Percentiles rank a stretch among this genome's conserved stretches.
These are phyloP conservation scores for Triops cancriformis DNA, from an alignment of 1,140 invertebrate genomes.

Conservation along the genomic window DNA sequence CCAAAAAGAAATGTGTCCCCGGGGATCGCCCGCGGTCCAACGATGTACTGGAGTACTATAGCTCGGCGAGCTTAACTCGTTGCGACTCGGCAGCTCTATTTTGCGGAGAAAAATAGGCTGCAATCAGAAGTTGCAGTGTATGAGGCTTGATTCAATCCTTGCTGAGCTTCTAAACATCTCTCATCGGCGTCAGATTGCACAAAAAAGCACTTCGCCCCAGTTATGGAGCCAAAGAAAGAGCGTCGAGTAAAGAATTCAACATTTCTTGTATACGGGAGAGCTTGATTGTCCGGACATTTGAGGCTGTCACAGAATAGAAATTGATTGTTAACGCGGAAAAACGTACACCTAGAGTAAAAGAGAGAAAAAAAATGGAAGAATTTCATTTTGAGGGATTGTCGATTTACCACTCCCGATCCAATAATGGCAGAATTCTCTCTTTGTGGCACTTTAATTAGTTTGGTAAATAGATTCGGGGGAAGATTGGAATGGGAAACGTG, in stretches of 20 bases:
- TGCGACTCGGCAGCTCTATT: neutral
- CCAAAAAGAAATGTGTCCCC: neutral
- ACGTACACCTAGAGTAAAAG: neutral
- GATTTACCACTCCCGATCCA: neutral
- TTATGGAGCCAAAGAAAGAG: too few relatives aligned
- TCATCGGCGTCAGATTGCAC: neutral
- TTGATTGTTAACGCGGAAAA: neutral
- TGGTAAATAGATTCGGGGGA: neutral
- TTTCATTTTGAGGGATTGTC: neutral
- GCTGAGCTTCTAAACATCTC: neutral
- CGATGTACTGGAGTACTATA: neutral
- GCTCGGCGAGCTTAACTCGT: neutral
- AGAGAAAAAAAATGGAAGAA: neutral
- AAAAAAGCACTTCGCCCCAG: too few relatives aligned
- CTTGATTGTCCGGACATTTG: too few relatives aligned
- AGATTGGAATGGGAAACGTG: neutral
- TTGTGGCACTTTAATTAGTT: conserved; percentile 11
- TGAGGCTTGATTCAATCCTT: neutral
- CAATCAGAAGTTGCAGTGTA: neutral
- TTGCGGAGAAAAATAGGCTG: neutral
- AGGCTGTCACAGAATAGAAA: too few relatives aligned
- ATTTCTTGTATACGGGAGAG: too few relatives aligned
- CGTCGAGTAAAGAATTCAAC: too few relatives aligned
- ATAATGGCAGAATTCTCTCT: neutral
- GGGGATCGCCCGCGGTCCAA: neutral